Evolutionary conservation across 2,888 invertebrate species (phyloP), one percentile per base, ranked within the genome.

Genomic region (Troides helena): DNA sequence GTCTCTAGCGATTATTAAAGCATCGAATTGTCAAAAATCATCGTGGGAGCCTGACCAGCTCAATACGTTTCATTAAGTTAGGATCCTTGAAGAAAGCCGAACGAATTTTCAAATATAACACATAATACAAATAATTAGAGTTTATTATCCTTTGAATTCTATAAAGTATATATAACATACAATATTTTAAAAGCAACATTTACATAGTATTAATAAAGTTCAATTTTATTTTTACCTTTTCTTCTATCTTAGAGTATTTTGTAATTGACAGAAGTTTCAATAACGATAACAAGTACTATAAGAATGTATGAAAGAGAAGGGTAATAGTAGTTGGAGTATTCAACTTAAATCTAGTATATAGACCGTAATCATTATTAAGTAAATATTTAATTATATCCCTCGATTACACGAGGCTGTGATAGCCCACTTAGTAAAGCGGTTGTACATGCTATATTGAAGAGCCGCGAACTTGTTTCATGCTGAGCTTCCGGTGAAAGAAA

Each of bases 21-120:
- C 14, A n/a, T 14, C 17, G 14, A 43, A 53, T 23, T 58, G 57
- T 67, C 63, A 67, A 61, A 61, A 75, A 79, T 70, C 74, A 75
- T 83, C 89, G 88, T 89, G 89, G 89, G 89, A 89, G 84, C 87
- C 85, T 87, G 86, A 86, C 86, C 87, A 85, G 78, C 87, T 85
- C 88, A 88, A 88, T 82, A 78, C 71, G 64, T 76, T 82, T 78
- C 81, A 83, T 78, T 86, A 81, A 39, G 59, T 58, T 46, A 5
- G 25, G 50, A 67, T 60, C 59, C 70, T 67, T 57, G 57, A 70
- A 60, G 67, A 23, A 23, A 59, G 2, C 17, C 30, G 12, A n/a
- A 30, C 1, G 36, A 43, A n/a, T 43, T 30, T 66, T 60, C 12
- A 21, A 67, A 46, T 36, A 36, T 14, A 59, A 60, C 50, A 17